These are phyloP conservation scores for Phragmatobia fuliginosa DNA, from an alignment of 2,888 invertebrate species.

Conservation along the genomic window DNA sequence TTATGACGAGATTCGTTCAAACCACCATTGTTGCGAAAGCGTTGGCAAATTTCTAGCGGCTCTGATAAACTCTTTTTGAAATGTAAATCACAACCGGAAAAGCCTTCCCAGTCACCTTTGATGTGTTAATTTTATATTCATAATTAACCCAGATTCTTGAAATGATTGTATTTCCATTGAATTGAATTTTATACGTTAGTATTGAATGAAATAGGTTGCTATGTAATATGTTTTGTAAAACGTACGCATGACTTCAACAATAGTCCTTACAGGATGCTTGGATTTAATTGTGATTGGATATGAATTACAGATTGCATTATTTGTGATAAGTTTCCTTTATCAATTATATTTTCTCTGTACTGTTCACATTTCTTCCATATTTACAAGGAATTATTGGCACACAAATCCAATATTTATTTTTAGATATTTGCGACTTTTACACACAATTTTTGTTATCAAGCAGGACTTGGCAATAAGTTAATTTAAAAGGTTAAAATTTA, in stretches of 20 bases:
- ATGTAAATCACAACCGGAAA: slow-evolving; percentile 81
- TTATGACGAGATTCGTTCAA: slow-evolving; percentile 6
- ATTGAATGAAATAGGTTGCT: background rate
- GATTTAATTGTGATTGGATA: background rate
- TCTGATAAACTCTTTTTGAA: slow-evolving; percentile 70
- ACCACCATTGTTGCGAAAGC: background rate
- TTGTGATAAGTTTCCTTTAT: background rate
- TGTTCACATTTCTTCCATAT: background rate
- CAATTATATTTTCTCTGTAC: background rate
- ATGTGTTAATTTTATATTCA: slow-evolving; percentile 80
- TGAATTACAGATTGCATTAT: no score
- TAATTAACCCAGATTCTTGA: slow-evolving; percentile 61
- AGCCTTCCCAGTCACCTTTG: slow-evolving; percentile 75
- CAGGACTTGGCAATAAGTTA: no score
- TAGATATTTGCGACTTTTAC: no score
- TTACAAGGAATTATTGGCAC: no score
- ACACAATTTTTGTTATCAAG: no score
- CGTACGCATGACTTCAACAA: background rate
- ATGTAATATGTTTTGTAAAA: background rate
- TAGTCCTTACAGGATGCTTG: background rate
- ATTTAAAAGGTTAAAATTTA: no score
- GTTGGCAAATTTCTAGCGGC: slow-evolving; percentile 1
- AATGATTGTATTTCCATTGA: slow-evolving; percentile 69
- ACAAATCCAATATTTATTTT: no score
- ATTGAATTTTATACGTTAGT: slow-evolving; percentile 36